Evolutionary conservation across 2,888 invertebrate species (phyloP).

Genomic region (Pachycephus smyrnensis): DNA sequence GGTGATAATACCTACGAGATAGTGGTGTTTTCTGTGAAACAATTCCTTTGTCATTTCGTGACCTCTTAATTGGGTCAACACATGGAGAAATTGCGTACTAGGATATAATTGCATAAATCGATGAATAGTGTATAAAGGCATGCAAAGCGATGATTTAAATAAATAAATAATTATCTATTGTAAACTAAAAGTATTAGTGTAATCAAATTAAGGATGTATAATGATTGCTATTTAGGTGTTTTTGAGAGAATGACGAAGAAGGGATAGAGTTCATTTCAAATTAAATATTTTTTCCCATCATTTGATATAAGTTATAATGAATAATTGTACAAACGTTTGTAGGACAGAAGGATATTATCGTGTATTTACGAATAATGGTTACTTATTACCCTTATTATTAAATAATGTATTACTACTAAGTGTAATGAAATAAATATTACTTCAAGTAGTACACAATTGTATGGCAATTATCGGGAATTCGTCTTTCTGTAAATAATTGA

Average conservation of each 20-base stretch:
- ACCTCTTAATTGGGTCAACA: neutral
- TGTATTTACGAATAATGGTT: constrained; percentile 52
- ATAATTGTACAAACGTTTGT: constrained; percentile 58
- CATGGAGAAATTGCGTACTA: neutral
- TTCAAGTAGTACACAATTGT: constrained; percentile 5
- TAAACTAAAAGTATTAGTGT: constrained; percentile 35
- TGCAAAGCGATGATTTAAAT: constrained; percentile 18
- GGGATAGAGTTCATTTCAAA: constrained; percentile 14
- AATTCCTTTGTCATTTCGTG: neutral
- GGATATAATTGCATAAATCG: constrained; percentile 1
- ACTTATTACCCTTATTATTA: constrained; percentile 46
- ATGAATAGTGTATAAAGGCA: constrained; percentile 28
- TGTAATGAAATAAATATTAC: constrained; percentile 50
- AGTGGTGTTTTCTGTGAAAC: neutral
- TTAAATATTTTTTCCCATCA: constrained; percentile 47
- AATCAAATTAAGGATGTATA: constrained; percentile 28
- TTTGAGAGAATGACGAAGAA: constrained; percentile 25
- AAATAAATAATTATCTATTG: constrained; percentile 15
- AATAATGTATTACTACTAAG: constrained; percentile 49
- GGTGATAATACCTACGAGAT: neutral
- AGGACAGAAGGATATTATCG: constrained; percentile 48
- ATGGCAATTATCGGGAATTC: neutral
- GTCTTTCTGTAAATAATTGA: neutral
- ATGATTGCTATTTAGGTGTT: constrained; percentile 29
- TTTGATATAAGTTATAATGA: constrained; percentile 48